A percentile compares a stretch with the other conserved stretches of the same genome.
These are phyloP conservation scores for Punctoribates punctum DNA, from an alignment of 2,888 invertebrate species.

Conservation along the genomic window DNA sequence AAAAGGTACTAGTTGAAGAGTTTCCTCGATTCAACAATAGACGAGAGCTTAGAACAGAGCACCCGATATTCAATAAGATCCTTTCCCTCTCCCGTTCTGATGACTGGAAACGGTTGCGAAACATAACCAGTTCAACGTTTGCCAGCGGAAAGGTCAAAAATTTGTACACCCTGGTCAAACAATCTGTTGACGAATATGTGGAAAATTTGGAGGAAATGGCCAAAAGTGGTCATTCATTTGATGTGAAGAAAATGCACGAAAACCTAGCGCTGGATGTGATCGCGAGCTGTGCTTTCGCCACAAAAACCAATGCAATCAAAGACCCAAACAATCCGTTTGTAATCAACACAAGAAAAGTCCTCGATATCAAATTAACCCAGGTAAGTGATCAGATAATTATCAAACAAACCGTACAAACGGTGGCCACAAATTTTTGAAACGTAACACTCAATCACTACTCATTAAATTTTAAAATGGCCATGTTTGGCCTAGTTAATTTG, in stretches of 20 bases:
- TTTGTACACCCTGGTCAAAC: neutral
- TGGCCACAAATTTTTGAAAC: too few relatives aligned
- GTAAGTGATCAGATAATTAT: too few relatives aligned
- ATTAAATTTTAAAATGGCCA: too few relatives aligned
- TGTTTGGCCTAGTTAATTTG: too few relatives aligned
- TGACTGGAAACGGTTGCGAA: neutral
- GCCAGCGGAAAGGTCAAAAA: neutral
- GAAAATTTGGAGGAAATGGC: neutral
- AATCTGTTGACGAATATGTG: neutral
- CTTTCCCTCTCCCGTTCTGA: neutral
- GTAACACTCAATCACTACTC: too few relatives aligned
- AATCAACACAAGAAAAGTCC: slow-evolving; percentile 38
- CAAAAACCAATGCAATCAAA: slow-evolving; percentile 58
- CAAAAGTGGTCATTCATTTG: neutral
- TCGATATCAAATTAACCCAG: slow-evolving; percentile 23
- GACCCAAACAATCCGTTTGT: slow-evolving; percentile 45
- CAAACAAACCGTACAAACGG: too few relatives aligned
- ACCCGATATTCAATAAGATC: slow-evolving; percentile 6
- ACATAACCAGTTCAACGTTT: neutral
- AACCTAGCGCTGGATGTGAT: slow-evolving; percentile 63
- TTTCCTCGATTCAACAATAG: neutral
- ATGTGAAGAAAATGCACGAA: slow-evolving; percentile 53
- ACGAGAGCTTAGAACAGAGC: neutral
- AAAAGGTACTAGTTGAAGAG: slow-evolving; percentile 4
- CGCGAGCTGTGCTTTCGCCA: slow-evolving; percentile 62